Percentiles rank a stretch among this genome's conserved stretches.
These are phyloP conservation scores for Scleropages formosus DNA, from an alignment of 2,797 vertebrate species.

Conservation along the genomic window DNA sequence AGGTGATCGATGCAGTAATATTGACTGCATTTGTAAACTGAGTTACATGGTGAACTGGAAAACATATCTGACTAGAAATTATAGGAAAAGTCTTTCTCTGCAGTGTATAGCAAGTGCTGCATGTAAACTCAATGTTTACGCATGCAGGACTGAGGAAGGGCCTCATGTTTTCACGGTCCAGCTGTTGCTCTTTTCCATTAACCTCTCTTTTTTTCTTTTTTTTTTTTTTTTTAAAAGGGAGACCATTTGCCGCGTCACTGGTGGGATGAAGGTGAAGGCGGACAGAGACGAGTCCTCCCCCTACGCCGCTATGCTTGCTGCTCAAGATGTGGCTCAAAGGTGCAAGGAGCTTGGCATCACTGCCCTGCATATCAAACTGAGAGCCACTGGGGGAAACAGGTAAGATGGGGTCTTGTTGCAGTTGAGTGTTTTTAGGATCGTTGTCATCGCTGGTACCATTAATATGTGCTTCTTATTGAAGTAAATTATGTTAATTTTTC, in stretches of 20 bases:
- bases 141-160: too few species aligned
- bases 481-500: too few species aligned
- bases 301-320: conserved; percentile 94
- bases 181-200: too few species aligned
- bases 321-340: conserved; percentile 94
- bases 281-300: conserved; percentile 96
- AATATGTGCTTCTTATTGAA: background rate
- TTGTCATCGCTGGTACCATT: background rate
- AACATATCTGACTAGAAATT: too few species aligned
- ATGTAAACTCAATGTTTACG: too few species aligned
- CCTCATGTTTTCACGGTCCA: too few species aligned
- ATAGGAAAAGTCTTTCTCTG: too few species aligned
- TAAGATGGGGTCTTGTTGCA: conserved; percentile 39
- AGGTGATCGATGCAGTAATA: too few species aligned
- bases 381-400: conserved; percentile 94
- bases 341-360: conserved; percentile 98
- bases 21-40: too few species aligned
- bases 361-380: conserved; percentile 93
- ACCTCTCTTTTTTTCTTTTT: too few species aligned
- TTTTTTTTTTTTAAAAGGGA: conserved; percentile 66
- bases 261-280: conserved; percentile 97
- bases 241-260: conserved; percentile 94
- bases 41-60: too few species aligned
- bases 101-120: too few species aligned
- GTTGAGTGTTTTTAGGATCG: background rate